Evolutionary conservation across 2,888 invertebrate species (phyloP).

Genomic region (Dione juno): DNA sequence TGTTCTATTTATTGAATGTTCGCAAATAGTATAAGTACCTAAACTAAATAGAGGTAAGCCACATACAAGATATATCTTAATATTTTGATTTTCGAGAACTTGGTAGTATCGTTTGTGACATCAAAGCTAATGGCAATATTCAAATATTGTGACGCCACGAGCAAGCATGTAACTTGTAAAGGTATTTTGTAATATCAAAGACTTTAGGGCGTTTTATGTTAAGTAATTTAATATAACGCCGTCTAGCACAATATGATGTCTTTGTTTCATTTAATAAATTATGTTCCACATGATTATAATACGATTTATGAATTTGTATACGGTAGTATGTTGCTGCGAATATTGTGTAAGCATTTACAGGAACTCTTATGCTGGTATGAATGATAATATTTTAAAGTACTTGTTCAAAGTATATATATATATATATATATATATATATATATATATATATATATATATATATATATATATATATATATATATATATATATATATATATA

Average conservation of each 20-base stretch:
- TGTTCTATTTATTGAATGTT: neutral
- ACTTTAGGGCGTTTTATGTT: conserved; percentile 65
- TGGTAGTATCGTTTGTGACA: conserved; percentile 54
- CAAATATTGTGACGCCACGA: conserved; percentile 59
- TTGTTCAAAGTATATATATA: neutral
- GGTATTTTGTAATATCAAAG: conserved; percentile 66
- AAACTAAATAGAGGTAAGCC: neutral
- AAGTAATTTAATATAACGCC: conserved; percentile 71
- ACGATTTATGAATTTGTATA: conserved; percentile 51
- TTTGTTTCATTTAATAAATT: conserved; percentile 70
- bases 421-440: too few species aligned
- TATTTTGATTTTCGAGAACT: conserved; percentile 27
- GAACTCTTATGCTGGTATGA: neutral
- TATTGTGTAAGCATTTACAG: neutral
- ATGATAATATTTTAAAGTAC: neutral
- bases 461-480: too few species aligned
- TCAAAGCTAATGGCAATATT: conserved; percentile 53
- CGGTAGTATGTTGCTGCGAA: neutral
- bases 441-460: too few species aligned
- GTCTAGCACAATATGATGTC: conserved; percentile 66
- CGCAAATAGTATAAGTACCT: neutral
- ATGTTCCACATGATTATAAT: conserved; percentile 60
- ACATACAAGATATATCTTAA: neutral
- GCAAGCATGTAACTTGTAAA: conserved; percentile 56
- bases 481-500: too few species aligned